Percentiles rank a stretch among this genome's conserved stretches.
These are phyloP conservation scores for Nothocercus julius DNA, from an alignment of 2,113 vertebrate genomes.

Conservation along the genomic window DNA sequence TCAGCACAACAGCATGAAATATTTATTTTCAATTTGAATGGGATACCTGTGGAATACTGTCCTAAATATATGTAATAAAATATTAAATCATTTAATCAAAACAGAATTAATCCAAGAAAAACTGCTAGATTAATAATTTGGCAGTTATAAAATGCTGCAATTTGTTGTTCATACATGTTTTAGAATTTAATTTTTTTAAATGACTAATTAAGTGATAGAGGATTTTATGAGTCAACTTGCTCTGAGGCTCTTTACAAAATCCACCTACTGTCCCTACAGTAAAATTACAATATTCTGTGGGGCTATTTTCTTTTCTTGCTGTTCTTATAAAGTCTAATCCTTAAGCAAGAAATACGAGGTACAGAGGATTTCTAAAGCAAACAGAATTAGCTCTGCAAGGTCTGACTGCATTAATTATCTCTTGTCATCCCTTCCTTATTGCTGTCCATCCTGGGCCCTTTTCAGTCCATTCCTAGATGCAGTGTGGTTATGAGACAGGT, in stretches of 20 bases:
- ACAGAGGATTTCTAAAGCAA: not conserved
- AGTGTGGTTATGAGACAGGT: not conserved
- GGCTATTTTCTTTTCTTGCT: slow-evolving; percentile 25
- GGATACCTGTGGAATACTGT: not conserved
- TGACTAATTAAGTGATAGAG: slow-evolving; percentile 33
- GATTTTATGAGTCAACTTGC: slow-evolving; percentile 62
- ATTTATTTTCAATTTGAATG: not conserved
- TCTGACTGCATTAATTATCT: not conserved
- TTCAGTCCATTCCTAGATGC: not conserved
- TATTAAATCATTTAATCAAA: slow-evolving; percentile 17
- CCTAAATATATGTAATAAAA: not conserved
- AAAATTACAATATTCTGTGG: slow-evolving; percentile 46
- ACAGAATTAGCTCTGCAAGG: not conserved
- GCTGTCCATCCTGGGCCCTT: not conserved
- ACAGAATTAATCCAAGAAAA: slow-evolving; percentile 5
- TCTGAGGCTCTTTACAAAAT: slow-evolving; percentile 65
- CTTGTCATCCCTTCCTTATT: not conserved
- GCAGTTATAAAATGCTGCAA: not conserved
- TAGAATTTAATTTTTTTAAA: slow-evolving; percentile 45
- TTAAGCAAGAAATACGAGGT: not conserved
- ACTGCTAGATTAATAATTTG: slow-evolving; percentile 25
- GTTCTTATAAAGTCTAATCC: not conserved
- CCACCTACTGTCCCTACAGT: slow-evolving; percentile 40
- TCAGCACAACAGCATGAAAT: not conserved
- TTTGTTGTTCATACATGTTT: slow-evolving; percentile 32